Base-by-base conservation (phyloP, 2,113 vertebrate species). In the Rattus norvegicus region DNA sequence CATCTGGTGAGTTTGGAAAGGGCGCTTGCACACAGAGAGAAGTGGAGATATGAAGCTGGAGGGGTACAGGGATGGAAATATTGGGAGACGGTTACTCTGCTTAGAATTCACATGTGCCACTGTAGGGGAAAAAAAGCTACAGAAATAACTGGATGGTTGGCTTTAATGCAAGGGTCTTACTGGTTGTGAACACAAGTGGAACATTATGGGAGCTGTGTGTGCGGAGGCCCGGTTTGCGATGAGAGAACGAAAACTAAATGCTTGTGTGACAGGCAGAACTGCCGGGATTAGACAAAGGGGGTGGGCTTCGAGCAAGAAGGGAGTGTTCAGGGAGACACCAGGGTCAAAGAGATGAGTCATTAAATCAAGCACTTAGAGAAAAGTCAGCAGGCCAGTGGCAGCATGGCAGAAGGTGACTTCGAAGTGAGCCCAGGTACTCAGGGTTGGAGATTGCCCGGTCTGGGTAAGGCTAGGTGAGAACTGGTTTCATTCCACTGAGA, bases 261-360 rank as follows among this genome's bases (percentile, higher is more conserved):
- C 2, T 0, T 0, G 9, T 9, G 20, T 3, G 9, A 28, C 0
- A 56, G 49, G 39, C 20, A 67, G 75, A 59, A 10, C 0, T 10
- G 24, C 43, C 0, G 9, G 59, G 72, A 10, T 16, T 8, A 2
- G n/a, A 17, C 13, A 13, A 0, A 0, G 3, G 52, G 28, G 67
- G 0, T 0, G 7, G 52, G 20, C 54, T 17, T 0, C 0, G 73
- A 52, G 59, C 26, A 52, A 67, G 39, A 1, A 49, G 61, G 47
- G 11, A 33, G 39, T 56, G 69, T 13, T 14, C 8, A 10, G 59
- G 65, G 10, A 2, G 7, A 14, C 5, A 24, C 19, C 54, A 0
- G 52, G 67, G 3, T 10, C 54, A 10, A n/a, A 59, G 39, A 12
- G 13, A 17, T 26, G 12, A 16, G 28, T 28, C 26, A 19, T 26